Conservation (phyloP, 2,888 invertebrate genomes). For the Agapostemon virescens region DNA sequence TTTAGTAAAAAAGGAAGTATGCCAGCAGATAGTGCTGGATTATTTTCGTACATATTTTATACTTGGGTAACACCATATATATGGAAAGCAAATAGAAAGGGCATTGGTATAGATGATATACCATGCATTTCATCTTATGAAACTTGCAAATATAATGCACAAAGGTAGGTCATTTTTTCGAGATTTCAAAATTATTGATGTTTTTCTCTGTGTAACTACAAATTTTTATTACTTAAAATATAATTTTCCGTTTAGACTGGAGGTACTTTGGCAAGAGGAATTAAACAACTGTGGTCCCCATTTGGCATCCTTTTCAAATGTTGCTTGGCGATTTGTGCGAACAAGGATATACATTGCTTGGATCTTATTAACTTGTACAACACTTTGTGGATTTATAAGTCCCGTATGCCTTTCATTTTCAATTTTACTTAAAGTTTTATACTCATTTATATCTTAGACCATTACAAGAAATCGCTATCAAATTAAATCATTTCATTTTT, state of each 20-base stretch:
- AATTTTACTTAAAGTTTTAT: not conserved
- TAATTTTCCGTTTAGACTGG: constrained; percentile 77
- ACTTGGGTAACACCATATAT: constrained; percentile 82
- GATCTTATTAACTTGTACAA: constrained; percentile 78
- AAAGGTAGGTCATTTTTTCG: constrained; percentile 77
- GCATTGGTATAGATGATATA: constrained; percentile 79
- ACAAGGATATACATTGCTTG: constrained; percentile 80
- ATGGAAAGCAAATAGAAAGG: constrained; percentile 81
- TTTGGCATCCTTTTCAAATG: constrained; percentile 81
- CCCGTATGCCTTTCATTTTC: constrained; percentile 78
- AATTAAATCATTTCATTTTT: not conserved
- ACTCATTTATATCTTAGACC: not conserved
- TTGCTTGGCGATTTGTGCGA: constrained; percentile 81
- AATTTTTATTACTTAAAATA: not conserved
- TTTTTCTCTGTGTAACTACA: no score
- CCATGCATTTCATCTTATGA: constrained; percentile 80
- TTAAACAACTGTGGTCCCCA: constrained; percentile 79
- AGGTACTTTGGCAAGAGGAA: constrained; percentile 82
- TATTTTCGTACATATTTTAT: constrained; percentile 81
- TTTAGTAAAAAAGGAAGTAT: constrained; percentile 72
- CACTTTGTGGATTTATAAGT: constrained; percentile 81
- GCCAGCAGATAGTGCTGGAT: constrained; percentile 81
- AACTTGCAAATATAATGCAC: constrained; percentile 80
- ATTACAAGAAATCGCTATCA: not conserved
- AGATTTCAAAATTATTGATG: no score